These are phyloP conservation scores for Psephotus haematonotus DNA, from an alignment of 2,113 vertebrate genomes.

Conservation along the genomic window DNA sequence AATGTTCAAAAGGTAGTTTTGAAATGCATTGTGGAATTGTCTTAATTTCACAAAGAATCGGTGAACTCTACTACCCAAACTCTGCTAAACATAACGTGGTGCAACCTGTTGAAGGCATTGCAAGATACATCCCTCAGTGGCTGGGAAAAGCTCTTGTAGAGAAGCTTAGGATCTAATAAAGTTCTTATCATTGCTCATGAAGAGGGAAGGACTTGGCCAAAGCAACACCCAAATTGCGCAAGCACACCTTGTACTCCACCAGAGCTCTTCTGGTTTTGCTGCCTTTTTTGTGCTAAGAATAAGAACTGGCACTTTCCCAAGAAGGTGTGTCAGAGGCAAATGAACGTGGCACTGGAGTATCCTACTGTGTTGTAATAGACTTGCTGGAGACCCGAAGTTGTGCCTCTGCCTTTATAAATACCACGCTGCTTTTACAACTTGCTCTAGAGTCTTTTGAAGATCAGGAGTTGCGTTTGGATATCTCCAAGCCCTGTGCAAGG, in stretches of 20 bases:
- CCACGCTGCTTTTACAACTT: background rate
- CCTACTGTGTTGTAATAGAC: slow-evolving; percentile 59
- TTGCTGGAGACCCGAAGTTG: slow-evolving; percentile 71
- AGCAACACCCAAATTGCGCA: background rate
- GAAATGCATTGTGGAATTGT: background rate
- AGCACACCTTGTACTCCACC: background rate
- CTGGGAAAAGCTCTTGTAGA: background rate
- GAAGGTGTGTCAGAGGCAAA: slow-evolving; percentile 53
- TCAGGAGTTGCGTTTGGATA: background rate
- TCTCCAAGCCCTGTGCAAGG: background rate
- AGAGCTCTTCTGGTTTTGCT: background rate
- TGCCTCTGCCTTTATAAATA: slow-evolving; percentile 76
- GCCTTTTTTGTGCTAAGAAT: background rate
- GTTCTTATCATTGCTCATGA: background rate
- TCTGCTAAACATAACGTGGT: background rate
- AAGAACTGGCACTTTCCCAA: slow-evolving; percentile 46
- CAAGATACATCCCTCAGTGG: background rate
- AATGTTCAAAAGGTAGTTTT: background rate
- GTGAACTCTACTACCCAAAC: background rate
- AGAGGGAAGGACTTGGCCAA: background rate
- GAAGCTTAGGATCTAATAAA: background rate
- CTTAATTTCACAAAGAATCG: background rate
- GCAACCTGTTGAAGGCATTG: background rate
- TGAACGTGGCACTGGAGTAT: background rate
- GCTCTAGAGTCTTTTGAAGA: background rate